Evolutionary conservation across 2,797 vertebrate species (phyloP).

Genomic region (Parauchenoglanis punctatus): DNA sequence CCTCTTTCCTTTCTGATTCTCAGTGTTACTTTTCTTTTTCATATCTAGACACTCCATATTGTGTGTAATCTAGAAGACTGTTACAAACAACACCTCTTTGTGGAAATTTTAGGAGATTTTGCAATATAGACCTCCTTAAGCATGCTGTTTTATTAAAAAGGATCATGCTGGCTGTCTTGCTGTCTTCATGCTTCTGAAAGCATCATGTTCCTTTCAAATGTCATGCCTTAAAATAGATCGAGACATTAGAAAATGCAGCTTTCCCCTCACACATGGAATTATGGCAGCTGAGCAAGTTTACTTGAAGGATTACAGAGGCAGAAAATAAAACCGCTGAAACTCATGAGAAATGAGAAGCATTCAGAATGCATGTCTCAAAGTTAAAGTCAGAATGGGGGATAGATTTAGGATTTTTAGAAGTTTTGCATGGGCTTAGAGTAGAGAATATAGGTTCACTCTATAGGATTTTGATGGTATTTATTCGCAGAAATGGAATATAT

Average conservation of each 20-base stretch:
- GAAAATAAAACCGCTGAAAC: neutral
- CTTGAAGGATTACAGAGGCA: neutral
- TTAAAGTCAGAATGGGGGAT: neutral
- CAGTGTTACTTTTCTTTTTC: neutral
- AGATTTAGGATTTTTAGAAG: neutral
- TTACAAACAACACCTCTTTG: neutral
- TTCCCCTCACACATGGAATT: conserved; percentile 45
- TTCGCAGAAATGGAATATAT: too few relatives aligned
- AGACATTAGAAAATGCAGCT: conserved; percentile 67
- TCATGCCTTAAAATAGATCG: conserved; percentile 43
- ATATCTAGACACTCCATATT: neutral
- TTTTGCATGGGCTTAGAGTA: neutral
- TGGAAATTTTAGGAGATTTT: neutral
- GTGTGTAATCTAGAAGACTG: neutral
- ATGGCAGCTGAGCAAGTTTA: neutral
- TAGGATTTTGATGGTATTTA: too few relatives aligned
- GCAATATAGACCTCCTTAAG: neutral
- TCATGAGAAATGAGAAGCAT: neutral
- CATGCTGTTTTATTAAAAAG: conserved; percentile 18
- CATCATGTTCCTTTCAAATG: conserved; percentile 43
- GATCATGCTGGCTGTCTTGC: conserved; percentile 22
- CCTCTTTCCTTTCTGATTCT: neutral
- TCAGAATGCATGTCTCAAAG: neutral
- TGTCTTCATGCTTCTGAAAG: conserved; percentile 51
- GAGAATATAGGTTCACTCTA: neutral